Base-by-base conservation (phyloP, 2,888 invertebrate species). In the Smittia sp. region DNA sequence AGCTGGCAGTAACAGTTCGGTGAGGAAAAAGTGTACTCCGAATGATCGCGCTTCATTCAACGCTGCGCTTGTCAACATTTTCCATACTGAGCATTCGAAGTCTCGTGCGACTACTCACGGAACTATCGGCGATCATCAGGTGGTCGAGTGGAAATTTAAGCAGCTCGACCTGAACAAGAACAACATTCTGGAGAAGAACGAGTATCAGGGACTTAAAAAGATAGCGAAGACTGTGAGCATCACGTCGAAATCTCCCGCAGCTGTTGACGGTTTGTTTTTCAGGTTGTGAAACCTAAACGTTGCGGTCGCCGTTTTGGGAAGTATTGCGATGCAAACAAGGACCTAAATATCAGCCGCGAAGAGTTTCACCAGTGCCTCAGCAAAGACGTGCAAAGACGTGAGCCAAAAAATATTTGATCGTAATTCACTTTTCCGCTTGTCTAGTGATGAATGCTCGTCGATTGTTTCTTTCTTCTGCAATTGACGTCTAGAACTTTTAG, bases 351-450 rank as follows among this genome's bases (percentile, higher is more conserved):
- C 76, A 88, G 91, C 38, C 86, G 88, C 75, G 84, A 85, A 74
- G 97, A 97, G 83, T 97, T 96, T 96, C 87, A 87, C 63, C 86
- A 89, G 75, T 97, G 97, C 82, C 86, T 97, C 52, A 90, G 91
- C 74, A 86, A 87, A 73, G 91, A 93, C 75, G 90, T 90, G 80
- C 88, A 90, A 83, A 91, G 90, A 85, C 90, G 93, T 93, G 88
- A 90, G 92, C 41, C 87, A 65, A 65, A 22, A 4, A n/a, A n/a
- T n/a, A n/a, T n/a, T n/a, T n/a, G n/a, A n/a, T 63, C 63, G 24
- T 15, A 18, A 18, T 18, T 58, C 11, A n/a, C 18, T 58, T 58
- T 22, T 3, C 3, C 22, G 18, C 58, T 52, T 15, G 7, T 52
- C 39, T 39, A 39, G 7, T 13, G 39, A 63, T 63, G 63, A 63